phyloP scores from a whole-genome alignment of 2,797 vertebrate species.

The Steatocranus sp. region DNA sequence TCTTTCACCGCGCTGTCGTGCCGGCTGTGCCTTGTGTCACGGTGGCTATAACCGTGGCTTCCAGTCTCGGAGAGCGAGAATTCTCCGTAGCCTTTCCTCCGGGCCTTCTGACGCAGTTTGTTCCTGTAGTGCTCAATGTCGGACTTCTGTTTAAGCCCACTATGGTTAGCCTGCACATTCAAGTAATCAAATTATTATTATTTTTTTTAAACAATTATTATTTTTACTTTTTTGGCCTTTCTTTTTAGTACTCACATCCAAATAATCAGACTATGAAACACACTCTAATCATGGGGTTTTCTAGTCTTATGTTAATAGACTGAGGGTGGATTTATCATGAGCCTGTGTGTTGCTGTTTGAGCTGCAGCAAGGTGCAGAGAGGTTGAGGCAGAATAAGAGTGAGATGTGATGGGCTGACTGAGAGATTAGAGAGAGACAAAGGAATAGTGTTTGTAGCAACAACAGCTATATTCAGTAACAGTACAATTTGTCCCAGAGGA shows the following conservation, averaged over 20 bases:
- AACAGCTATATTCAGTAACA: background rate
- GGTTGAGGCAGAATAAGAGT: background rate
- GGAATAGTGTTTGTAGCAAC: background rate
- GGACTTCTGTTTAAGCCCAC: constrained; percentile 93
- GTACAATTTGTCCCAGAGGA: background rate
- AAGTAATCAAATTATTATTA: background rate
- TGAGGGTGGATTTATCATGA: background rate
- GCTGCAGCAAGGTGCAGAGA: background rate
- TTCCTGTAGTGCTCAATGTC: constrained; percentile 98
- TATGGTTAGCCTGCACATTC: constrained; percentile 81
- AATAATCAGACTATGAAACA: background rate
- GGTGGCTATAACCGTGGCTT: constrained; percentile 70
- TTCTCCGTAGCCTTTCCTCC: constrained; percentile 93
- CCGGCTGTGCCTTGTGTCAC: constrained; percentile 54
- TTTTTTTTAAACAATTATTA: background rate
- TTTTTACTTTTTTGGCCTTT: background rate
- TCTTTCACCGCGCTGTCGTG: constrained; percentile 57
- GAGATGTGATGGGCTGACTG: background rate
- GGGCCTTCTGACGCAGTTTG: constrained; percentile 93
- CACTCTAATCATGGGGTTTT: background rate
- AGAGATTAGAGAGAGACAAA: background rate
- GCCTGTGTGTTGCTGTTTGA: background rate
- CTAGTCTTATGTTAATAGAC: background rate
- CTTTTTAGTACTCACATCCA: background rate
- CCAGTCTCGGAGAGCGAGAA: constrained; percentile 81